These are phyloP conservation scores for Agrochola circellaris DNA, from an alignment of 2,888 invertebrate species.

Conservation along the genomic window DNA sequence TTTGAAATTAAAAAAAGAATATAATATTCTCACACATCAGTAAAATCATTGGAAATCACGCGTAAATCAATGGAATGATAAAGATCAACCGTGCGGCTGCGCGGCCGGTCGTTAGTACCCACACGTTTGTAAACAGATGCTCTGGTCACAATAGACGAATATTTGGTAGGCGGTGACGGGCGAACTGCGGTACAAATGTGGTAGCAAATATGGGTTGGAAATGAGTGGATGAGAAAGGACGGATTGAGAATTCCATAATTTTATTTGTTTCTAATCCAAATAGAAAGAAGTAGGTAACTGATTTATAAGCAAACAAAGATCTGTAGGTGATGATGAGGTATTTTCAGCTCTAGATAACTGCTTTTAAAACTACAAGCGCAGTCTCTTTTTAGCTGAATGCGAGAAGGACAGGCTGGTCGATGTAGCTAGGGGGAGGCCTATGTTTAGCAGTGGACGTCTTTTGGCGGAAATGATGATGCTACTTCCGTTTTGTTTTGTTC, in stretches of 20 bases:
- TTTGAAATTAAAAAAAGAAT: slow-evolving; percentile 31
- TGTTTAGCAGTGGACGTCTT: neutral
- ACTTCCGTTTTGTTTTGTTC: neutral
- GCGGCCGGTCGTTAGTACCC: slow-evolving; percentile 73
- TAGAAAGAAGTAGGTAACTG: neutral
- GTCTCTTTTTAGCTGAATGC: neutral
- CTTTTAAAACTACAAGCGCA: neutral
- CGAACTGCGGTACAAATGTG: slow-evolving; percentile 73
- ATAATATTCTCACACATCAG: slow-evolving; percentile 58
- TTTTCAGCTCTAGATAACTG: neutral
- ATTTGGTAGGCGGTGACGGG: slow-evolving; percentile 89
- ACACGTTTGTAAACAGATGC: slow-evolving; percentile 84
- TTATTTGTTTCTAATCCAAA: neutral
- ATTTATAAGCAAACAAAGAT: neutral
- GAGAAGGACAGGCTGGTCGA: neutral
- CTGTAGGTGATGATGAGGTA: neutral
- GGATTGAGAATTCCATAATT: neutral
- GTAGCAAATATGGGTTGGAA: slow-evolving; percentile 67
- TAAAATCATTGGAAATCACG: slow-evolving; percentile 67
- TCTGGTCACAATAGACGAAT: slow-evolving; percentile 81
- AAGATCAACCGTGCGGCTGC: slow-evolving; percentile 70
- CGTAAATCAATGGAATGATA: slow-evolving; percentile 77
- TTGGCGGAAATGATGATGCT: neutral
- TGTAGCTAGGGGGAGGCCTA: no score
- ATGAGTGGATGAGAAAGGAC: slow-evolving; percentile 71